phyloP scores from a whole-genome alignment of 2,888 invertebrate genomes.

The Nomada lathburiana region DNA sequence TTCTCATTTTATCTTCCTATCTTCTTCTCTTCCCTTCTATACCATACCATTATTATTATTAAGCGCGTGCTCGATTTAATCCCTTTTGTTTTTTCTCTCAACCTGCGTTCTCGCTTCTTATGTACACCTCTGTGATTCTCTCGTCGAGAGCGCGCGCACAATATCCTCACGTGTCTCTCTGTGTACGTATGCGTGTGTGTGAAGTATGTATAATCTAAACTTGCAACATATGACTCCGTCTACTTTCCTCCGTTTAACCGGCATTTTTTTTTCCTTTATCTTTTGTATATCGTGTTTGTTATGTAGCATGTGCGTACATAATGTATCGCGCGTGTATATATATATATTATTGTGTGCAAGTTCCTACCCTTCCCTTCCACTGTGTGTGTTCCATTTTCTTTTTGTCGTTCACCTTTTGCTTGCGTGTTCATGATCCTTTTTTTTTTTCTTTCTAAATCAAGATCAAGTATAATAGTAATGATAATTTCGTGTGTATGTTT shows the following conservation, averaged over 20 bases:
- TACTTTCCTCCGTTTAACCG: constrained; percentile 21
- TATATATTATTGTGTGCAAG: background rate
- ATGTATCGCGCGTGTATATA: background rate
- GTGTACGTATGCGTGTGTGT: constrained; percentile 46
- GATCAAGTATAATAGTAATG: too few species aligned
- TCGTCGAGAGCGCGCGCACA: constrained; percentile 55
- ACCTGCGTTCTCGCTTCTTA: constrained; percentile 36
- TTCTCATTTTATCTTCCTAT: constrained; percentile 4
- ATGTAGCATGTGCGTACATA: background rate
- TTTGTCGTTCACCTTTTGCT: background rate
- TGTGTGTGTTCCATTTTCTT: background rate
- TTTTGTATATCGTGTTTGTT: too few species aligned
- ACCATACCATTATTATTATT: constrained; percentile 15
- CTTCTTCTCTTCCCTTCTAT: background rate
- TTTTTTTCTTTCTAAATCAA: background rate
- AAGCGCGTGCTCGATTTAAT: constrained; percentile 45
- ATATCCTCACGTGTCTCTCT: constrained; percentile 18
- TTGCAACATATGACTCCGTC: constrained; percentile 21
- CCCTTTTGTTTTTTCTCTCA: constrained; percentile 5
- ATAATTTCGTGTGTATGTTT: background rate
- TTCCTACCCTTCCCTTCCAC: background rate
- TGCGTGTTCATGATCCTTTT: background rate
- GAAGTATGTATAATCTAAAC: constrained; percentile 20
- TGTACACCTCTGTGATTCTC: constrained; percentile 55
- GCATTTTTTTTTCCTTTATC: background rate